A percentile compares a stretch with the other conserved stretches of the same genome.
Conservation (phyloP, 2,113 vertebrate species). For the Lophura nycthemera region DNA sequence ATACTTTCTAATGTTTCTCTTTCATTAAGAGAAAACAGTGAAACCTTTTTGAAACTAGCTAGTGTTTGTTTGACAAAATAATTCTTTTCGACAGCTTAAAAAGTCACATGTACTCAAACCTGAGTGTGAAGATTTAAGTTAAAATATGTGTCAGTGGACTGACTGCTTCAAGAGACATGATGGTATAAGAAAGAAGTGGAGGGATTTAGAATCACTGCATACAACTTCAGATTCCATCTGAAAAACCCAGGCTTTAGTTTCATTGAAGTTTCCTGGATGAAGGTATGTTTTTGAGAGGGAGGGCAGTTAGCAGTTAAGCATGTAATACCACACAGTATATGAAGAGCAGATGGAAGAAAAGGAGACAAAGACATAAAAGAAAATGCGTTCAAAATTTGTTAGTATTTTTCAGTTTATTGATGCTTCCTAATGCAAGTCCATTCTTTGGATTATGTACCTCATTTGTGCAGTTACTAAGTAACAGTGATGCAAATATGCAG, state of each 20-base stretch:
- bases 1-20: neutral
- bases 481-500: neutral
- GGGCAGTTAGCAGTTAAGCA: neutral
- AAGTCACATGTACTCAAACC: neutral
- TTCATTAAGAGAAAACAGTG: neutral
- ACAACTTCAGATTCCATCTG: neutral
- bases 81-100: conserved; percentile 33
- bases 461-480: neutral
- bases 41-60: neutral
- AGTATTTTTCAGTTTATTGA: neutral
- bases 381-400: neutral
- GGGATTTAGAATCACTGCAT: neutral
- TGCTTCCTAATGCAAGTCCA: neutral
- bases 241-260: neutral
- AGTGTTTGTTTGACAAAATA: neutral
- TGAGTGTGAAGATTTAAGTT: neutral
- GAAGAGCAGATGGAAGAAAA: neutral
- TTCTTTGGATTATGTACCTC: neutral
- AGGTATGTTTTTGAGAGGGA: neutral
- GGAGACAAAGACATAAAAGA: neutral
- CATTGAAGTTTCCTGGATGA: neutral
- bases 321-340: neutral
- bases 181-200: neutral
- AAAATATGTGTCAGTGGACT: neutral
- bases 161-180: neutral